Conservation (phyloP, 2,888 invertebrate genomes). For the Mesorhabditis spiculigera region DNA sequence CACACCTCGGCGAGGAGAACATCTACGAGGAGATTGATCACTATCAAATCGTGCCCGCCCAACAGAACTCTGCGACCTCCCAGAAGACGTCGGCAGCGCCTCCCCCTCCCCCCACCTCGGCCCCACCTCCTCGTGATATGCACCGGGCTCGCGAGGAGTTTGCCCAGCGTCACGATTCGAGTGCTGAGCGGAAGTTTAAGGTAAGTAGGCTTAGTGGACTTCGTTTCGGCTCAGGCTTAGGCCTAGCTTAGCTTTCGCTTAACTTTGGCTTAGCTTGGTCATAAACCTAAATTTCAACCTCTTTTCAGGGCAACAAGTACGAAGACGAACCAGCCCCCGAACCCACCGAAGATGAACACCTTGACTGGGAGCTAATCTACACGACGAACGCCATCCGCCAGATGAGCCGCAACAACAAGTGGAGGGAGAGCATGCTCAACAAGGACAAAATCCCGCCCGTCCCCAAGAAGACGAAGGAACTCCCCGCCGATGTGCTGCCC, state of each 20-base stretch:
- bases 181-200: not conserved
- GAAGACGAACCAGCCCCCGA: not conserved
- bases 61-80: not conserved
- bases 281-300: not conserved
- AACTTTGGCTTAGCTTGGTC: too few species aligned
- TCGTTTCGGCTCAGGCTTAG: too few species aligned
- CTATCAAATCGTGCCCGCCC: not conserved
- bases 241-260: too few species aligned
- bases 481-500: not conserved
- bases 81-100: not conserved
- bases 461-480: not conserved
- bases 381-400: conserved; percentile 16
- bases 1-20: not conserved
- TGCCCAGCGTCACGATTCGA: not conserved
- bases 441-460: not conserved
- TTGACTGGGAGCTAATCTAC: conserved; percentile 11
- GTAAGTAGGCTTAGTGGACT: too few species aligned
- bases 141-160: not conserved
- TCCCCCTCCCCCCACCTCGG: not conserved
- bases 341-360: not conserved
- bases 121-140: not conserved
- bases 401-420: conserved; percentile 34
- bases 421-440: conserved; percentile 18
- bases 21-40: conserved; percentile 1
- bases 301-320: not conserved